phyloP scores from a whole-genome alignment of 2,113 vertebrate genomes.

The Varanus salvator region DNA sequence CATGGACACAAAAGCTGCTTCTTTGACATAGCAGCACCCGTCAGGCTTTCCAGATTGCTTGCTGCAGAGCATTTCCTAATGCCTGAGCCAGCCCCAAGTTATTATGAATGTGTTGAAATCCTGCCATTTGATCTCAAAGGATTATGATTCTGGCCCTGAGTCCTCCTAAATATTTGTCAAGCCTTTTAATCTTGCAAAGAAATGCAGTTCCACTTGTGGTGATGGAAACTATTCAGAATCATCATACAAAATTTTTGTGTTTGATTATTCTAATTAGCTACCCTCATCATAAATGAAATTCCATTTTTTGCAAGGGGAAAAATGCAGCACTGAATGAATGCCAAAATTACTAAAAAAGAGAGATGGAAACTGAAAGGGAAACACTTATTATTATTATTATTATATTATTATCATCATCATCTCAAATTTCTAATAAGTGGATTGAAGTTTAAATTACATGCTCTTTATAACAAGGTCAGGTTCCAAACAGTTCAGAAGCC shows the following conservation, averaged over 20 bases:
- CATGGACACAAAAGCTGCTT: background rate
- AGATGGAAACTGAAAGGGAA: conserved; percentile 31
- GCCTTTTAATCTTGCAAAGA: conserved; percentile 12
- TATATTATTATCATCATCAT: conserved; percentile 69
- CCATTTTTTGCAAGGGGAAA: background rate
- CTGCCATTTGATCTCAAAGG: background rate
- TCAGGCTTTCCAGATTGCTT: background rate
- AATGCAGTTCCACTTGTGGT: conserved; percentile 22
- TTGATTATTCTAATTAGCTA: conserved; percentile 16
- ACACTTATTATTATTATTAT: conserved; percentile 33
- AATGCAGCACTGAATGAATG: conserved; percentile 46
- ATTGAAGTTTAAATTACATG: conserved; percentile 83
- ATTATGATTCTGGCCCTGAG: background rate
- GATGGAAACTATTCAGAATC: conserved; percentile 33
- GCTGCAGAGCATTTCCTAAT: background rate
- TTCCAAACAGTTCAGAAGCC: conserved; percentile 76
- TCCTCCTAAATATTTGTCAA: conserved; percentile 4
- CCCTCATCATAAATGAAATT: conserved; percentile 2
- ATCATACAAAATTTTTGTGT: conserved; percentile 5
- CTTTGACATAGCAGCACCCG: background rate
- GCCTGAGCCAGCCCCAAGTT: background rate
- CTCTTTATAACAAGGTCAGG: conserved; percentile 76
- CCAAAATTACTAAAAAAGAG: conserved; percentile 44
- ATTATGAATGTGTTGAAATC: conserved; percentile 26
- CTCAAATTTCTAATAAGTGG: conserved; percentile 84